Conservation (phyloP, 92 coral and sea anemone species). For the Umimayanthus kanabou region DNA sequence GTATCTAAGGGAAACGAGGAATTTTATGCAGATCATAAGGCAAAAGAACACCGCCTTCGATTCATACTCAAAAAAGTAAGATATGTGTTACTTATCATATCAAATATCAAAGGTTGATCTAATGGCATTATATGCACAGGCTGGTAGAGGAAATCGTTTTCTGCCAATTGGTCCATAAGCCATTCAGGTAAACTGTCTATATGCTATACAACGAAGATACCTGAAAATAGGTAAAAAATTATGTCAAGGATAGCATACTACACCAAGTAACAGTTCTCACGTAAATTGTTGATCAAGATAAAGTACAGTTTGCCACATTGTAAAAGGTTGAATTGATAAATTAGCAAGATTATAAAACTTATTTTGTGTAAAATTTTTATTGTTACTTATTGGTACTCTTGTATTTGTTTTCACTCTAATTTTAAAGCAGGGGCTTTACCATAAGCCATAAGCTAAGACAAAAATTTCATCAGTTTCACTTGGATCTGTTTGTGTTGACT, state of each 20-base stretch:
- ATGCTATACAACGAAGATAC: neutral
- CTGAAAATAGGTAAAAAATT: neutral
- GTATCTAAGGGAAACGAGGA: too few relatives aligned
- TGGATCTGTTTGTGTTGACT: neutral
- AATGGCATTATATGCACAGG: slow-evolving; percentile 13
- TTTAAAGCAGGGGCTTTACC: too few relatives aligned
- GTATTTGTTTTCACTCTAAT: neutral
- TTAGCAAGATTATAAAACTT: neutral
- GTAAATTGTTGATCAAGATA: neutral
- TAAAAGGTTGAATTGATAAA: neutral
- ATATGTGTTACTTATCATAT: too few relatives aligned
- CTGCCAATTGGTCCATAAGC: slow-evolving; percentile 10
- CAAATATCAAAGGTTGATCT: neutral
- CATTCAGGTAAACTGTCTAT: neutral
- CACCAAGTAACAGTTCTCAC: neutral
- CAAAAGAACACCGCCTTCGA: too few relatives aligned
- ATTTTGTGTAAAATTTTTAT: too few relatives aligned
- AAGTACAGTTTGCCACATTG: neutral
- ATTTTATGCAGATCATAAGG: too few relatives aligned
- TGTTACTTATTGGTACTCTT: neutral
- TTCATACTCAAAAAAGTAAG: too few relatives aligned
- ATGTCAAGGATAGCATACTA: neutral
- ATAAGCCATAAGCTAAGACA: too few relatives aligned
- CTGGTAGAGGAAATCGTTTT: neutral
- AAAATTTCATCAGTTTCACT: neutral